Evolutionary conservation across 2,797 vertebrate species (phyloP).

Genomic region (Sebastes iracundus): DNA sequence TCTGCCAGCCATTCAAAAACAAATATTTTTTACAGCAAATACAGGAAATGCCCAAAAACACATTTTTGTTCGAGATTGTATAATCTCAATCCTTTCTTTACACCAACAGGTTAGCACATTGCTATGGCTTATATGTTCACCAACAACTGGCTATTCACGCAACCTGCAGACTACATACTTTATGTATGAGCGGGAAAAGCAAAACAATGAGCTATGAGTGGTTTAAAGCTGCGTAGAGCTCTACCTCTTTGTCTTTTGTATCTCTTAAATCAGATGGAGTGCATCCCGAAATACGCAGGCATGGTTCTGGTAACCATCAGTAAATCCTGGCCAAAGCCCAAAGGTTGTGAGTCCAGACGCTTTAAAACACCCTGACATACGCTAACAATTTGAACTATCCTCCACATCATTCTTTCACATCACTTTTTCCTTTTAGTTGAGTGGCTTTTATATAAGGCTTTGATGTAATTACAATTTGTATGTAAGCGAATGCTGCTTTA

Average conservation of each 20-base stretch:
- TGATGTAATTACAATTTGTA: background rate
- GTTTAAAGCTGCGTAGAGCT: background rate
- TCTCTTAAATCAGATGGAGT: background rate
- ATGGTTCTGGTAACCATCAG: conserved; percentile 18
- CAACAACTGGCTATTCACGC: background rate
- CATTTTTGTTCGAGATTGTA: no score
- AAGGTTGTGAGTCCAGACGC: background rate
- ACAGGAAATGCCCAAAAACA: no score
- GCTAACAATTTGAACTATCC: background rate
- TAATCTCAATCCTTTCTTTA: background rate
- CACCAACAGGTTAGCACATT: background rate
- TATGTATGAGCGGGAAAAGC: background rate
- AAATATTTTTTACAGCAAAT: no score
- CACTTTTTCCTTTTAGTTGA: conserved; percentile 4
- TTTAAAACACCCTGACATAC: conserved; percentile 11
- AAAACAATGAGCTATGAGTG: background rate
- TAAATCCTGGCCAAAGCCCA: conserved; percentile 19
- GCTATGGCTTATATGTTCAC: background rate
- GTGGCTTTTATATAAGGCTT: background rate
- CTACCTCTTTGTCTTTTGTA: background rate
- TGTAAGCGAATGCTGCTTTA: background rate
- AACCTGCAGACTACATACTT: no score
- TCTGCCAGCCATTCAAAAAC: no score
- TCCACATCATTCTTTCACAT: conserved; percentile 7
- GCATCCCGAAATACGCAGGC: background rate